phyloP scores from a whole-genome alignment of 1,140 invertebrate species.

The Neocloeon triangulifer region DNA sequence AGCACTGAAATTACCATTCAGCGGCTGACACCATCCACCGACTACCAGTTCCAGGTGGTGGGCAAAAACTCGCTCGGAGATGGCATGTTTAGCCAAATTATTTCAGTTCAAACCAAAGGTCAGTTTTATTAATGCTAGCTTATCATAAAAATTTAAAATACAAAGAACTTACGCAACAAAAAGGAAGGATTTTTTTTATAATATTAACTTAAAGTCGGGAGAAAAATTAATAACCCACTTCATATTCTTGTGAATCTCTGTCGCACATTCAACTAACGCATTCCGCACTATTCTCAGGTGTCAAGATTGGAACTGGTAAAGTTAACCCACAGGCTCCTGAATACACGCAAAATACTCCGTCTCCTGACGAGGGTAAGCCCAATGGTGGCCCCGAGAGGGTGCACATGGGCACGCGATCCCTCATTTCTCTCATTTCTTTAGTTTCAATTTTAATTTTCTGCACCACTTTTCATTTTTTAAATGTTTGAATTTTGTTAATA shows the following conservation, averaged over 20 bases:
- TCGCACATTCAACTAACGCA: too few relatives aligned
- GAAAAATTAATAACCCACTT: too few relatives aligned
- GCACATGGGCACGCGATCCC: not conserved
- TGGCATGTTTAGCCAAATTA: conserved; percentile 82
- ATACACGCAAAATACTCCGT: not conserved
- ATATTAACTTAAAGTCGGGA: too few relatives aligned
- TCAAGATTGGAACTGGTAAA: too few relatives aligned
- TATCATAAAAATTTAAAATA: too few relatives aligned
- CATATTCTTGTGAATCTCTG: too few relatives aligned
- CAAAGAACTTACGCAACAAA: too few relatives aligned
- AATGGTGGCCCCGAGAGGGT: not conserved
- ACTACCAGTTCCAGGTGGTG: conserved; percentile 91
- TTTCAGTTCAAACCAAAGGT: conserved; percentile 79
- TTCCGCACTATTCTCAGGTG: too few relatives aligned
- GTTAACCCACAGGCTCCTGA: not conserved
- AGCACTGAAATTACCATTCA: conserved; percentile 80
- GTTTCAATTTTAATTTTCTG: conserved; percentile 10
- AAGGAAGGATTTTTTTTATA: too few relatives aligned
- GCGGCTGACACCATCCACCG: conserved; percentile 64
- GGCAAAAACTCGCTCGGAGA: conserved; percentile 84
- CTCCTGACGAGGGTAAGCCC: conserved; percentile 3
- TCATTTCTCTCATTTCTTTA: conserved; percentile 9
- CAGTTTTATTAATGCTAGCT: too few relatives aligned
- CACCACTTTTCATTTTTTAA: conserved; percentile 16
- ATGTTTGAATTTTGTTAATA: conserved; percentile 1